Conservation (phyloP, 1,140 invertebrate species). For the Brachionus rotundiformis region DNA sequence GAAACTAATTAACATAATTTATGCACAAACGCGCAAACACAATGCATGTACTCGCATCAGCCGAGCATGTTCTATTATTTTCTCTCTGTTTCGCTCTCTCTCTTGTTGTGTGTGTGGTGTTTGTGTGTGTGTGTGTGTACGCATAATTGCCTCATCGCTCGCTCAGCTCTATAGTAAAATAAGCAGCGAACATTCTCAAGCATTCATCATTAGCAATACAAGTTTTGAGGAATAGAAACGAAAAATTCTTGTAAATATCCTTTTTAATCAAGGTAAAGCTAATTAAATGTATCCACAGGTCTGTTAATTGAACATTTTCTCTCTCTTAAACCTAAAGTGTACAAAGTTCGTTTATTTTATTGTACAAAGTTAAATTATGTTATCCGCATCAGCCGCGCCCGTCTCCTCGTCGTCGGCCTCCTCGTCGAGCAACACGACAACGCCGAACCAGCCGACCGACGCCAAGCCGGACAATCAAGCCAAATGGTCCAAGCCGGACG, state of each 20-base stretch:
- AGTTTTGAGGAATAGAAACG: background rate
- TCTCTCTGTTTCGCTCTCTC: too few relatives aligned
- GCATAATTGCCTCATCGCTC: background rate
- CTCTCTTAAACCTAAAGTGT: background rate
- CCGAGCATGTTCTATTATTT: too few relatives aligned
- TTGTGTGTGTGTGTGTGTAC: too few relatives aligned
- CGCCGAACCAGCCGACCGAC: background rate
- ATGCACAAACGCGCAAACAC: too few relatives aligned
- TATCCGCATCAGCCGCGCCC: constrained; percentile 1
- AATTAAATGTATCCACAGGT: background rate
- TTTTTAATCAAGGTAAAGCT: constrained; percentile 40
- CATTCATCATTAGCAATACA: constrained; percentile 3
- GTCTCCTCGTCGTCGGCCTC: constrained; percentile 1
- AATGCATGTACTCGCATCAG: too few relatives aligned
- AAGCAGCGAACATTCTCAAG: constrained; percentile 7
- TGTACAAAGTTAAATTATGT: constrained; percentile 44
- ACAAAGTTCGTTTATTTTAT: constrained; percentile 42
- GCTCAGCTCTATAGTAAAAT: background rate
- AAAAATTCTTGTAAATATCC: constrained; percentile 49
- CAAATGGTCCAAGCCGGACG: background rate
- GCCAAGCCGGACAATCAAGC: background rate
- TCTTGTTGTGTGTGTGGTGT: background rate
- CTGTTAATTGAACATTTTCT: background rate
- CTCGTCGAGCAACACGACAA: constrained; percentile 19
- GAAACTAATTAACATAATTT: too few relatives aligned